Conservation (phyloP, 1,140 invertebrate species). For the Glomeris maerens region DNA sequence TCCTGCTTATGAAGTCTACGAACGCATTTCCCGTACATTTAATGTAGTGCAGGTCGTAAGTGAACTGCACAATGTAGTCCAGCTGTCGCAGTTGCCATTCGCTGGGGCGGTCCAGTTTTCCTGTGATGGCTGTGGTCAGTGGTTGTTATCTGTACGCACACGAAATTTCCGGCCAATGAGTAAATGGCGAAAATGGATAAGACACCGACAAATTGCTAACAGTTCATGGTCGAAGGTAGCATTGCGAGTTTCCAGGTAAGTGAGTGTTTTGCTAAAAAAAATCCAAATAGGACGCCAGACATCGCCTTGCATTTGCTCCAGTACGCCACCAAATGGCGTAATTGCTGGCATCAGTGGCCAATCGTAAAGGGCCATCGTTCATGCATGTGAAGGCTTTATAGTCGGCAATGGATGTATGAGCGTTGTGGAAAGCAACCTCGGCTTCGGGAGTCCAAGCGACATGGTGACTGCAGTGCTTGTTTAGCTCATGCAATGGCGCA, state of each 20-base stretch:
- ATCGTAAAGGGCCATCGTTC: neutral
- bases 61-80: too few relatives aligned
- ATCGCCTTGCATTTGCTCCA: too few relatives aligned
- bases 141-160: neutral
- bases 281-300: neutral
- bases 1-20: too few relatives aligned
- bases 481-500: too few relatives aligned
- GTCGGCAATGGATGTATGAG: neutral
- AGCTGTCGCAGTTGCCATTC: neutral
- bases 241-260: neutral
- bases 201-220: neutral
- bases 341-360: neutral
- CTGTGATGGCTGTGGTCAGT: neutral
- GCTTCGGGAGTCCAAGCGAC: too few relatives aligned
- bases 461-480: too few relatives aligned
- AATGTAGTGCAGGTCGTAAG: too few relatives aligned
- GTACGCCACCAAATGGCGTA: neutral
- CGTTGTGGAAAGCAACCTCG: too few relatives aligned
- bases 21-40: too few relatives aligned
- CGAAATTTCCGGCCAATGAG: neutral
- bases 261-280: slow-evolving; percentile 9
- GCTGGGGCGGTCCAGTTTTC: too few relatives aligned
- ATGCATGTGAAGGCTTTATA: neutral
- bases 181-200: neutral
- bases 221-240: neutral